These are phyloP conservation scores for Ploceus nigricollis DNA, from an alignment of 2,113 vertebrate species.

Conservation along the genomic window DNA sequence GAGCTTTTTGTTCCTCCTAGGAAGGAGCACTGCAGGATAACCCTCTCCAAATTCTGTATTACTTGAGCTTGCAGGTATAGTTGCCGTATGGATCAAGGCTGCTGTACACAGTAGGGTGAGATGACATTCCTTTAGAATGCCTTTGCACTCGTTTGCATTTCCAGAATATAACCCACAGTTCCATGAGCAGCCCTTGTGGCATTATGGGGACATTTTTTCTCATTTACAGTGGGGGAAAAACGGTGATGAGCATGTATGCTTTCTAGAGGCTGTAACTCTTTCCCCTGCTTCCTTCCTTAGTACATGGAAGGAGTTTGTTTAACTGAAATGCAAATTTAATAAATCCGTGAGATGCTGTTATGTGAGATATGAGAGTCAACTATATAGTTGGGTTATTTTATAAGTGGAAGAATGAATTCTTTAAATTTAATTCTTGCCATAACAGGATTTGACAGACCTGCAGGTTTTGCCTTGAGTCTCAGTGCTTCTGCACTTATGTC, in stretches of 20 bases:
- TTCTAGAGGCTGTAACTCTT: not conserved
- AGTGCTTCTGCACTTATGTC: rapidly evolving
- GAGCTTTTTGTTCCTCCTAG: not conserved
- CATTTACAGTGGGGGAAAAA: not conserved
- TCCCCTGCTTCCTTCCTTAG: too few relatives aligned
- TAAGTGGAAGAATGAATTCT: not conserved
- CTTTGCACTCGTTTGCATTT: not conserved
- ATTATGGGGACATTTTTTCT: not conserved
- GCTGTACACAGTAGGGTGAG: not conserved
- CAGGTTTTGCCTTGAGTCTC: not conserved
- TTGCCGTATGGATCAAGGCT: not conserved
- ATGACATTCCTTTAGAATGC: not conserved
- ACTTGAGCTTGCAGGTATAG: not conserved
- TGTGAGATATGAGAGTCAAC: not conserved
- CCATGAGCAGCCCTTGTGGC: not conserved
- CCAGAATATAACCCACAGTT: not conserved
- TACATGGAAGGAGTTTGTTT: not conserved
- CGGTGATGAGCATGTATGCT: not conserved
- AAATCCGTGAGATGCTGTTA: not conserved
- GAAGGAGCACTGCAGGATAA: not conserved
- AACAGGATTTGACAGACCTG: not conserved
- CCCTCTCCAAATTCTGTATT: not conserved
- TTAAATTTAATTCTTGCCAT: not conserved
- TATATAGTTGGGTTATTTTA: not conserved
- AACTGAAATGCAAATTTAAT: not conserved